Evolutionary conservation across 1,140 invertebrate species (phyloP).

Genomic region (Drosophila nigromelanica): DNA sequence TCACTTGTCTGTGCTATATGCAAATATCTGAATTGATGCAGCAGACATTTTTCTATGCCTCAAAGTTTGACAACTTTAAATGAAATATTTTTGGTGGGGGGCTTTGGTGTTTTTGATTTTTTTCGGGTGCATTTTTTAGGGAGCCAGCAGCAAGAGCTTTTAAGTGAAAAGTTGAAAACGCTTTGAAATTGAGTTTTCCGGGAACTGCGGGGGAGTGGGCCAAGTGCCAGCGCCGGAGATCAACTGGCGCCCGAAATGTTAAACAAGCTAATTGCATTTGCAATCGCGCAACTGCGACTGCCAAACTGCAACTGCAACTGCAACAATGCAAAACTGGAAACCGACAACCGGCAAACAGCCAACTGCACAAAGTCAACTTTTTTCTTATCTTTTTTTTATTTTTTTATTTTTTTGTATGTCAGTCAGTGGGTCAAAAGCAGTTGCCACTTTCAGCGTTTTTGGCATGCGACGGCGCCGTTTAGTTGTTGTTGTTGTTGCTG

Average conservation of each 20-base stretch:
- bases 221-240: constrained; percentile 28
- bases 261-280: constrained; percentile 66
- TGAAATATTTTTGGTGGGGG: constrained; percentile 13
- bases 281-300: constrained; percentile 24
- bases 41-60: constrained; percentile 49
- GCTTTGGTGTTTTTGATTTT: constrained; percentile 1
- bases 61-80: constrained; percentile 27
- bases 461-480: constrained; percentile 60
- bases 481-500: constrained; percentile 22
- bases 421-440: constrained; percentile 78
- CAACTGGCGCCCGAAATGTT: constrained; percentile 47
- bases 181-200: constrained; percentile 10
- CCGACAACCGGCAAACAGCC: constrained; percentile 39
- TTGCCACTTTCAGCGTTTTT: constrained; percentile 72
- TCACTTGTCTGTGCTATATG: constrained; percentile 35
- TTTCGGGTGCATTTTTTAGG: background rate
- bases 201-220: constrained; percentile 3
- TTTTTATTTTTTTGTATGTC: constrained; percentile 57
- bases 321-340: constrained; percentile 16
- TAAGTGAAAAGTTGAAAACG: constrained; percentile 32
- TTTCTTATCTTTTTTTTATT: constrained; percentile 37
- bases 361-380: constrained; percentile 41
- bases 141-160: background rate
- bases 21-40: constrained; percentile 64
- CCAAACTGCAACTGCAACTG: constrained; percentile 1